Base-by-base conservation (phyloP, 1,140 invertebrate genomes). In the Rhyzopertha dominica region DNA sequence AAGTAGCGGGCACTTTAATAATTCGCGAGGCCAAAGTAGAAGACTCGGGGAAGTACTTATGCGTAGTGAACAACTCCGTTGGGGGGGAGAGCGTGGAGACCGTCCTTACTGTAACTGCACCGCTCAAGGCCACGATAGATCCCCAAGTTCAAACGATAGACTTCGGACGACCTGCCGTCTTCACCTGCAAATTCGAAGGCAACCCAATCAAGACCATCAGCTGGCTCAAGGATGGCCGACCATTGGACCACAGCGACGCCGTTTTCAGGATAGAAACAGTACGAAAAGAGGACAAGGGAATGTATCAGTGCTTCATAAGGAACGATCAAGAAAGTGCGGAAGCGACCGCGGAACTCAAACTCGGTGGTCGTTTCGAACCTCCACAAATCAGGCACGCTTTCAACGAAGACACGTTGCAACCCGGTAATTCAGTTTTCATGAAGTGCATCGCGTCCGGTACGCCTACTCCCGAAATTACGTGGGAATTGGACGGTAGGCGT, bases 291-390 rank as follows among this genome's bases (percentile, higher is more conserved):
- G 92, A 97, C 65, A 91, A 90, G 63, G 94, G 93, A 65, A 96
- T 97, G 92, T 98, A 96, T 64, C 93, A 97, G 60, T 97, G 94
- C 64, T 92, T 96, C 62, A 87, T 94, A 22, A 76, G 87, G 31
- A 95, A 95, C 63, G 90, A 95, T 61, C 87, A 93, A 66, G 91
- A 95, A 70, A 92, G 86, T 55, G 90, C 89, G 1, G 90, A 95
- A 62, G 88, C 88, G 1, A 90, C 87, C 35, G 88, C 87, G 25
- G 90, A 96, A 74, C 71, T 97, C 13, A 90, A 92, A 73, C 77
- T 97, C 28, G 92, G 92, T 61, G 90, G 92, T 69, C 75, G 89
- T 74, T 93, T 91, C 61, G 88, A 92, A 66, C 89, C 89, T 47
- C 88, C 88, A 13, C 85, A 87, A 60, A 89, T 94, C 45, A 79